phyloP scores from a whole-genome alignment of 2,113 vertebrate genomes.

The Psilopogon haemacephalus region DNA sequence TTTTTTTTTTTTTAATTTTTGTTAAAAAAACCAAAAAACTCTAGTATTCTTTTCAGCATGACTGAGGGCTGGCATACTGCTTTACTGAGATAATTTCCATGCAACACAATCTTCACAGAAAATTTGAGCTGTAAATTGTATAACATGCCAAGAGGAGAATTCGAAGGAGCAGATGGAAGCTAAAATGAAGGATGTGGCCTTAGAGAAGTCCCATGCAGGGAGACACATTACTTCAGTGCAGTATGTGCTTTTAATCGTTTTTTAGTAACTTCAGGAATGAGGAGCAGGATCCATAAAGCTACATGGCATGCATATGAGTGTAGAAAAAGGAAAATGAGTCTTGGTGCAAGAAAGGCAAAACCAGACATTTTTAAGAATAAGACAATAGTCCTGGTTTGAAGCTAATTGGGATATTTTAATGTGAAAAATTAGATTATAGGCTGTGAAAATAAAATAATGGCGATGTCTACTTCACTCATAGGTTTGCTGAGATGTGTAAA shows the following conservation, averaged over 20 bases:
- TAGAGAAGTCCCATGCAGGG: neutral
- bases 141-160: neutral
- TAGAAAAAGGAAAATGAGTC: neutral
- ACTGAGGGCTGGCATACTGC: neutral
- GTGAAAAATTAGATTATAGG: no score
- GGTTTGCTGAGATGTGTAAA: no score
- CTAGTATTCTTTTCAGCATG: neutral
- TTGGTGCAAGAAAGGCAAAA: neutral
- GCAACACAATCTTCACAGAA: neutral
- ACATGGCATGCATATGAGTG: fast-evolving
- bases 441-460: no score
- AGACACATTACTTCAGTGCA: fast-evolving
- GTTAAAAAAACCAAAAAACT: neutral
- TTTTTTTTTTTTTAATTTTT: neutral
- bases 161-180: constrained; percentile 14
- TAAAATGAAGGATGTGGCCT: neutral
- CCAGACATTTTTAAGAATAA: neutral
- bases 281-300: neutral
- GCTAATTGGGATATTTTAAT: no score
- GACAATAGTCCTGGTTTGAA: no score
- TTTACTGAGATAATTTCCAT: neutral
- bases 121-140: neutral
- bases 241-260: fast-evolving
- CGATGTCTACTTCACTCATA: no score
- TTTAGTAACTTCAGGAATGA: neutral